These are phyloP conservation scores for Aurelia aurita complex sp. Pacific DNA, from an alignment of 30 jellyfish, hydroid and myxozoan species.

Conservation along the genomic window DNA sequence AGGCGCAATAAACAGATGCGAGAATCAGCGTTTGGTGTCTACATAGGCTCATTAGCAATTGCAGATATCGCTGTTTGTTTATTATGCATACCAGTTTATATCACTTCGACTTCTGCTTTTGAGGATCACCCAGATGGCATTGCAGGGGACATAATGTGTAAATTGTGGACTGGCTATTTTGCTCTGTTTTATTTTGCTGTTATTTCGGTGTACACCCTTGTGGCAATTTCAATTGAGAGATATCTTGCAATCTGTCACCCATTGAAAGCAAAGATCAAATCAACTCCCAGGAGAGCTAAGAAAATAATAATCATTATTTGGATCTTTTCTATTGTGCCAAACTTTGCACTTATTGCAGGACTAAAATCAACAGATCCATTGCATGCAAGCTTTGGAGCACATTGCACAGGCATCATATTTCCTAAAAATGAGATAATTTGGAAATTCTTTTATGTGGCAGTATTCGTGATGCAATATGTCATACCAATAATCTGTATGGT, in stretches of 20 bases:
- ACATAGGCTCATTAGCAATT: constrained; percentile 56
- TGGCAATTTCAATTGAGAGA: constrained; percentile 70
- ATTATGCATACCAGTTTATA: constrained; percentile 57
- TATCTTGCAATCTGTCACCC: constrained; percentile 70
- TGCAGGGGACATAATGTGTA: constrained; percentile 76
- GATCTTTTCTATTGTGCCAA: constrained; percentile 54
- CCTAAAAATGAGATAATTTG: constrained; percentile 24
- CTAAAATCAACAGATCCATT: constrained; percentile 27
- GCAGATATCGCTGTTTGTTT: constrained; percentile 46
- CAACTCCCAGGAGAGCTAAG: constrained; percentile 63
- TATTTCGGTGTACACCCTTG: constrained; percentile 74
- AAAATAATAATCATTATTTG: constrained; percentile 49
- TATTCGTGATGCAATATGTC: constrained; percentile 61
- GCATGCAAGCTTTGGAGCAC: constrained; percentile 76
- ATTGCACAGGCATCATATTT: constrained; percentile 53
- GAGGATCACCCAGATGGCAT: constrained; percentile 59
- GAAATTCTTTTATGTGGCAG: constrained; percentile 28
- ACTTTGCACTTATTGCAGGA: constrained; percentile 65
- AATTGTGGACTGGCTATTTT: constrained; percentile 61
- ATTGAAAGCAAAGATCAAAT: constrained; percentile 31
- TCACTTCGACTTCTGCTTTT: constrained; percentile 49
- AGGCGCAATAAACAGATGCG: constrained; percentile 42
- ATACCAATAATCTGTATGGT: constrained; percentile 73
- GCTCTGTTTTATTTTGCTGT: constrained; percentile 69
- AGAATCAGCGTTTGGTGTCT: constrained; percentile 57